A percentile compares a stretch with the other conserved stretches of the same genome.
Evolutionary conservation across 1,140 invertebrate genomes (phyloP).

Genomic region (Manduca sexta): DNA sequence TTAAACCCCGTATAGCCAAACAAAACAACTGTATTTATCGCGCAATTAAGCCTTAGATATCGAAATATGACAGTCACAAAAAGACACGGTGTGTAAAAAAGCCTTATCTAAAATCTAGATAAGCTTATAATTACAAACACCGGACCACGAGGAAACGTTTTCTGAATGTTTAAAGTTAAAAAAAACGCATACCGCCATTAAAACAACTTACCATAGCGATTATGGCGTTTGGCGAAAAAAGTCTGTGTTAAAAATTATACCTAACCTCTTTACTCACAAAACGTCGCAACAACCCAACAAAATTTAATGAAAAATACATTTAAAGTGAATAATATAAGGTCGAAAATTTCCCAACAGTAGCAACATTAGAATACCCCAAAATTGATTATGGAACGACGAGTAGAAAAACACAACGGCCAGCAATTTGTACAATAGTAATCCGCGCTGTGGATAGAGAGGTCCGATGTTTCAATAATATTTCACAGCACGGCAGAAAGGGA

Average conservation of each 20-base stretch:
- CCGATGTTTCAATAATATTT: not conserved
- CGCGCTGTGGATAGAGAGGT: slow-evolving; percentile 36
- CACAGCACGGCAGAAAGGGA: slow-evolving; percentile 29
- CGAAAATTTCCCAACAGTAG: not conserved
- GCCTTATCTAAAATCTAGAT: slow-evolving; percentile 61
- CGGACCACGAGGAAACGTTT: slow-evolving; percentile 42
- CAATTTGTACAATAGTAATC: slow-evolving; percentile 53
- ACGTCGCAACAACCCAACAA: slow-evolving; percentile 14
- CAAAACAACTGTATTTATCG: too few relatives aligned
- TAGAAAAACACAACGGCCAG: slow-evolving; percentile 61
- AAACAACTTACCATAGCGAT: slow-evolving; percentile 45
- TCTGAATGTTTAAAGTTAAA: slow-evolving; percentile 41
- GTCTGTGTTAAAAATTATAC: slow-evolving; percentile 56
- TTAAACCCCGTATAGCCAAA: too few relatives aligned
- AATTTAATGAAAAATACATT: slow-evolving; percentile 15
- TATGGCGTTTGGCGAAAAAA: slow-evolving; percentile 57
- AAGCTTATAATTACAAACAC: slow-evolving; percentile 52
- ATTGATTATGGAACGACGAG: slow-evolving; percentile 32
- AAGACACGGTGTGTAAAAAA: slow-evolving; percentile 40
- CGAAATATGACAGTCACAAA: slow-evolving; percentile 8
- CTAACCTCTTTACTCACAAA: slow-evolving; percentile 3
- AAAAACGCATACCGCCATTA: slow-evolving; percentile 46
- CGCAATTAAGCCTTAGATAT: too few relatives aligned
- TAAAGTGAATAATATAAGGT: slow-evolving; percentile 1
- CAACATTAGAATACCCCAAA: slow-evolving; percentile 27